These are phyloP conservation scores for Caenorhabditis parvicauda DNA, from an alignment of 2,888 invertebrate genomes.

Conservation along the genomic window DNA sequence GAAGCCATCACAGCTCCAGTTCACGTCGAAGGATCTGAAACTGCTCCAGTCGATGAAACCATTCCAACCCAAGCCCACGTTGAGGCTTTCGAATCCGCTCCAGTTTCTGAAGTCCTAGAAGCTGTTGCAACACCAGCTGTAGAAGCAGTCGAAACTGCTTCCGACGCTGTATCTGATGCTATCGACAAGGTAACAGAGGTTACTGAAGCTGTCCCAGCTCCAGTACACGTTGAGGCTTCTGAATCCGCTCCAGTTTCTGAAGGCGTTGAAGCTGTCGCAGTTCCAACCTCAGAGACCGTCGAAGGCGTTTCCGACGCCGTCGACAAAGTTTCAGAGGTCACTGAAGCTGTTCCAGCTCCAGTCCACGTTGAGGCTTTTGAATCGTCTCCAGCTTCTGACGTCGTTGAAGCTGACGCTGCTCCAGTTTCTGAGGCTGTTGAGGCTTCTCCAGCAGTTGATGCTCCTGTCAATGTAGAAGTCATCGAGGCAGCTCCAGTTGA, in stretches of 20 bases:
- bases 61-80: too few relatives aligned
- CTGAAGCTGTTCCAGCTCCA: neutral
- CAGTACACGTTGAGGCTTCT: neutral
- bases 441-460: slow-evolving; percentile 3
- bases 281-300: neutral
- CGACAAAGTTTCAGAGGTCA: neutral
- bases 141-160: neutral
- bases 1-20: neutral
- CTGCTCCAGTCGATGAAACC: slow-evolving; percentile 7
- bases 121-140: neutral
- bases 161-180: too few relatives aligned
- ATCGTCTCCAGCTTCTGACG: slow-evolving; percentile 14
- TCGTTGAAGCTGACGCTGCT: slow-evolving; percentile 14
- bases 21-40: neutral
- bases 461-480: slow-evolving; percentile 1
- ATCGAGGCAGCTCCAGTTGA: slow-evolving; percentile 4
- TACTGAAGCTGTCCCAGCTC: slow-evolving; percentile 10
- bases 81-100: neutral
- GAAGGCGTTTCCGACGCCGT: neutral
- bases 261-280: neutral
- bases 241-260: neutral
- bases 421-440: neutral
- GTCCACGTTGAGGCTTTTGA: slow-evolving; percentile 6
- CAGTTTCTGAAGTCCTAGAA: neutral
- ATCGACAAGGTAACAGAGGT: too few relatives aligned